phyloP scores from a whole-genome alignment of 2,888 invertebrate genomes.

The Drosophila pullipes region DNA sequence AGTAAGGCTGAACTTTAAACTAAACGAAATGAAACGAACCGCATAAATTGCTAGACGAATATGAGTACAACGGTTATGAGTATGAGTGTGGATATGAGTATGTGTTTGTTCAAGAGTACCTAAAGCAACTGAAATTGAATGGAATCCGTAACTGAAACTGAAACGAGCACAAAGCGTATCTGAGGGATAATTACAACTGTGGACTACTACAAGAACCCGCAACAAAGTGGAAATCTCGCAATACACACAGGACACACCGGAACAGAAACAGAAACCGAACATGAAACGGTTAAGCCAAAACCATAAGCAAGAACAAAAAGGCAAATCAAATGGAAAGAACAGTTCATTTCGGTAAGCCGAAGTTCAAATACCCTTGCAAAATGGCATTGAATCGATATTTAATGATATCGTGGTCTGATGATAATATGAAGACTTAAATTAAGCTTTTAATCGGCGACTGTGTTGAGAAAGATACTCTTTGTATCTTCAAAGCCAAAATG shows the following conservation, averaged over 20 bases:
- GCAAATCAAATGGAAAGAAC: not conserved
- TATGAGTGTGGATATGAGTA: constrained; percentile 9
- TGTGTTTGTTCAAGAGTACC: not conserved
- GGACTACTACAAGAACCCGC: constrained; percentile 14
- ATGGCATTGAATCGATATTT: no score
- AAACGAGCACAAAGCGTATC: constrained; percentile 38
- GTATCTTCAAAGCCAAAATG: not conserved
- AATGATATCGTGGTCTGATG: no score
- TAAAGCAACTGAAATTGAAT: constrained; percentile 38
- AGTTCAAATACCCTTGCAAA: constrained; percentile 1
- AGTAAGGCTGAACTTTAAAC: constrained; percentile 35
- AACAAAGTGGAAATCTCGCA: constrained; percentile 24
- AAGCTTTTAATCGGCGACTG: not conserved
- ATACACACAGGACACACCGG: constrained; percentile 22
- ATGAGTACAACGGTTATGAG: constrained; percentile 9
- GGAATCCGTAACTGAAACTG: constrained; percentile 13
- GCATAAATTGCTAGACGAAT: constrained; percentile 32
- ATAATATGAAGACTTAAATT: not conserved
- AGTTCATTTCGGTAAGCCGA: not conserved
- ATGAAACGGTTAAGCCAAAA: not conserved
- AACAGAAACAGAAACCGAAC: not conserved
- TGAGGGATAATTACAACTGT: constrained; percentile 41
- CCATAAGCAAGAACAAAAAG: constrained; percentile 9
- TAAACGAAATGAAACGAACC: constrained; percentile 45
- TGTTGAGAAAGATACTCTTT: not conserved